A percentile compares a stretch with the other conserved stretches of the same genome.
These are phyloP conservation scores for Anthonomus grandis DNA, from an alignment of 1,140 invertebrate species.

Conservation along the genomic window DNA sequence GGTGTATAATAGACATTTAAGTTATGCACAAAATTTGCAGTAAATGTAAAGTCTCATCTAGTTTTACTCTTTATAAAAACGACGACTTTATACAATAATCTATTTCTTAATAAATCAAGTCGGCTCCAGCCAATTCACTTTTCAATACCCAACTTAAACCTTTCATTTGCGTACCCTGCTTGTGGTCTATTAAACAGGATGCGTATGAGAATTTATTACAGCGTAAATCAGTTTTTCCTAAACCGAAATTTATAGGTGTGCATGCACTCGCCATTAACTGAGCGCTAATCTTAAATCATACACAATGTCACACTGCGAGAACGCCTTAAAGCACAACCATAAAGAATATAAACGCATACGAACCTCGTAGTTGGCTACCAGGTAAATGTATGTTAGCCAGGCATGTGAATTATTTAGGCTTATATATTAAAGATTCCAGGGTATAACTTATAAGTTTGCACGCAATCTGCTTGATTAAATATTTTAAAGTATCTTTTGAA, in stretches of 20 bases:
- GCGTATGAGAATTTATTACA: slow-evolving; percentile 11
- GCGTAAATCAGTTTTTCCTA: slow-evolving; percentile 12
- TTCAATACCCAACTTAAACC: too few relatives aligned
- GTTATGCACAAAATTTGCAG: too few relatives aligned
- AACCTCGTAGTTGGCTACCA: slow-evolving; percentile 38
- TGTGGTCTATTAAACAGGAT: too few relatives aligned
- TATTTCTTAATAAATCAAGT: too few relatives aligned
- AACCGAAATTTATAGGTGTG: slow-evolving; percentile 19
- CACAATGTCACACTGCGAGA: slow-evolving; percentile 23
- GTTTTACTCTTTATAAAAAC: too few relatives aligned
- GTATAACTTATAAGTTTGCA: slow-evolving; percentile 32
- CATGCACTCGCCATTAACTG: slow-evolving; percentile 18
- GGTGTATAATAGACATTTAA: too few relatives aligned
- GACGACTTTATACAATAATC: too few relatives aligned
- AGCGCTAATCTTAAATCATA: slow-evolving; percentile 22
- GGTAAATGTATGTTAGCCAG: slow-evolving; percentile 38
- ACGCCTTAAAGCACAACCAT: slow-evolving; percentile 22
- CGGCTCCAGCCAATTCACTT: too few relatives aligned
- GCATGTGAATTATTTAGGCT: slow-evolving; percentile 35
- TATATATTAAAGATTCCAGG: slow-evolving; percentile 37
- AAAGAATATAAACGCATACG: slow-evolving; percentile 35
- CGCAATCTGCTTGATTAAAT: slow-evolving; percentile 17
- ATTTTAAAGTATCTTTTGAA: too few relatives aligned
- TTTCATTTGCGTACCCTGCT: too few relatives aligned
- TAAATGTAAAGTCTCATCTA: too few relatives aligned